phyloP scores from a whole-genome alignment of 2,888 invertebrate genomes.

The Physocephala rufipes region DNA sequence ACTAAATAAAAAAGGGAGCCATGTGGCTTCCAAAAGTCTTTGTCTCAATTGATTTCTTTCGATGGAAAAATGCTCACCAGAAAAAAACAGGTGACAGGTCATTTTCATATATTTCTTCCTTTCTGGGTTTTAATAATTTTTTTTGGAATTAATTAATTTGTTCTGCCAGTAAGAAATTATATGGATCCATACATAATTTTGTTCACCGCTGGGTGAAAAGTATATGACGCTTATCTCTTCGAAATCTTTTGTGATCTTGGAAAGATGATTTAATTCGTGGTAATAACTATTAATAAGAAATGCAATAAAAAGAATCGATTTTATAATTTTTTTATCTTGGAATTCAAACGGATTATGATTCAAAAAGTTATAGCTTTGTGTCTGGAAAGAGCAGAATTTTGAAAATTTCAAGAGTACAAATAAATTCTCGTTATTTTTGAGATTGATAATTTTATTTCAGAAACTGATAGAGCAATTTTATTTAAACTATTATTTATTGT shows the following conservation, averaged over 20 bases:
- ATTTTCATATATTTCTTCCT: neutral
- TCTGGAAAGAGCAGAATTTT: no score
- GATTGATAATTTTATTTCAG: no score
- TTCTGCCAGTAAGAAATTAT: neutral
- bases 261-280: no score
- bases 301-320: no score
- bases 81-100: constrained; percentile 4
- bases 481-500: no score
- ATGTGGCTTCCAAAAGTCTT: neutral
- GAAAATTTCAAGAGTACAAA: no score
- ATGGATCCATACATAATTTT: neutral
- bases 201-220: neutral
- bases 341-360: neutral
- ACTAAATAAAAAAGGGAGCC: neutral
- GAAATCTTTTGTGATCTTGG: neutral
- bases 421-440: no score
- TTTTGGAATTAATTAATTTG: constrained; percentile 19
- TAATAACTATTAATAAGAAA: no score
- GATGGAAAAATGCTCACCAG: no score
- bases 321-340: neutral
- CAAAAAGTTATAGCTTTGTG: no score
- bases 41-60: neutral
- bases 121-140: constrained; percentile 8
- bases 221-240: neutral
- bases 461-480: no score